Conservation (phyloP, 92 coral and sea anemone genomes). For the Anthopleura xanthogrammica region DNA sequence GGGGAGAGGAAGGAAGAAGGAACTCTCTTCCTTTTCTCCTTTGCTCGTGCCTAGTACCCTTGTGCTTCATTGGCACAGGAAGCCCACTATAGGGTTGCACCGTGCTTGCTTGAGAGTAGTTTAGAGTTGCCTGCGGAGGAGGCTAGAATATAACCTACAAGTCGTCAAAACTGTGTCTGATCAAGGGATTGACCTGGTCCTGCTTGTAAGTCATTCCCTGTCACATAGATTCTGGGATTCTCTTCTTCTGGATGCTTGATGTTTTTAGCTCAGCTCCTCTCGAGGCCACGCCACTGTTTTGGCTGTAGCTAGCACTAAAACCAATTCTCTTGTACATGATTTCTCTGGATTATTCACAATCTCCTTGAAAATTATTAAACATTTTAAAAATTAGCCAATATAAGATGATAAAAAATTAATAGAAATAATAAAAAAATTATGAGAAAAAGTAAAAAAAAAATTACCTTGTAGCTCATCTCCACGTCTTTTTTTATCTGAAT, state of each 20-base stretch:
- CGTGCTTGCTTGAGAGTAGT: no score
- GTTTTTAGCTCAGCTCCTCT: no score
- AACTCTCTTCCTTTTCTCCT: no score
- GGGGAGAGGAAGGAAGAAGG: no score
- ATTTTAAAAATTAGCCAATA: background rate
- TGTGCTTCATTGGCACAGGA: no score
- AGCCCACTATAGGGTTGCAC: no score
- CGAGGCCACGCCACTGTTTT: background rate
- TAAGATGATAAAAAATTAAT: background rate
- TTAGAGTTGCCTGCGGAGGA: no score
- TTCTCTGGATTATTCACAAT: background rate
- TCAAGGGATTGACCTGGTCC: no score
- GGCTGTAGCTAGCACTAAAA: background rate
- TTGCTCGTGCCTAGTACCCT: no score
- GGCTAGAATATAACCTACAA: no score
- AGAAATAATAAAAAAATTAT: no score
- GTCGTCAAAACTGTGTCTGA: no score
- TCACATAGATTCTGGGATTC: background rate
- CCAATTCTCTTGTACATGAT: background rate
- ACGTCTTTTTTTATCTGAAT: constrained; percentile 66
- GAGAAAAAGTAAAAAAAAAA: background rate
- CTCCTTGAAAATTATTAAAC: background rate
- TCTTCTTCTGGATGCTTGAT: background rate
- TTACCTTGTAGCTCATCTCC: constrained; percentile 76
- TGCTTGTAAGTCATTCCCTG: background rate